A percentile compares a stretch with the other conserved stretches of the same genome.
Conservation (phyloP, 2,113 vertebrate genomes). For the Aviceda subcristata region DNA sequence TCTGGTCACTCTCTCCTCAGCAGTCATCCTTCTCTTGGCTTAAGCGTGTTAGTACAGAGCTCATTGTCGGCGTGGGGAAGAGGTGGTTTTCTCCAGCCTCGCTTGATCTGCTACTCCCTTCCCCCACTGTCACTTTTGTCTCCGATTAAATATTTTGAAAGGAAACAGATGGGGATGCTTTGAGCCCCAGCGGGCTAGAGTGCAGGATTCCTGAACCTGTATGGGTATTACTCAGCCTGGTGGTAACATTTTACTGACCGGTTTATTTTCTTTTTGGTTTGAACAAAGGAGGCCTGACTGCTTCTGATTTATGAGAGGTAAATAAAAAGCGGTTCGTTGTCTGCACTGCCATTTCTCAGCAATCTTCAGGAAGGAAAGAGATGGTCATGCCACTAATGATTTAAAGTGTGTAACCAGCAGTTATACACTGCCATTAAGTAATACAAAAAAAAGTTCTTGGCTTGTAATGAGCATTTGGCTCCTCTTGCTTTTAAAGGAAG, state of each 20-base stretch:
- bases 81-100: slow-evolving; percentile 18
- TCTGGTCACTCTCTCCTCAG: slow-evolving; percentile 1
- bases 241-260: slow-evolving; percentile 29
- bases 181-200: neutral
- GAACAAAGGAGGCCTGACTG: slow-evolving; percentile 32
- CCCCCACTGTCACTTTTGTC: slow-evolving; percentile 45
- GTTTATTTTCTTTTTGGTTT: slow-evolving; percentile 56
- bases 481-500: slow-evolving; percentile 45
- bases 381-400: slow-evolving; percentile 58
- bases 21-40: neutral
- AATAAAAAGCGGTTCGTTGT: slow-evolving; percentile 49
- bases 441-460: slow-evolving; percentile 11
- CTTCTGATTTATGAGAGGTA: slow-evolving; percentile 53
- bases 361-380: slow-evolving; percentile 61
- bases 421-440: slow-evolving; percentile 60
- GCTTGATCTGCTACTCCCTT: neutral
- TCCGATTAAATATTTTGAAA: slow-evolving; percentile 43
- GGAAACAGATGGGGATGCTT: slow-evolving; percentile 55
- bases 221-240: slow-evolving; percentile 10
- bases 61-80: neutral
- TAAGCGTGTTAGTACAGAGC: neutral
- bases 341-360: slow-evolving; percentile 46
- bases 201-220: slow-evolving; percentile 24
- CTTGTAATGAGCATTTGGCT: slow-evolving; percentile 51
- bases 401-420: slow-evolving; percentile 69